Evolutionary conservation across 2,888 invertebrate species (phyloP).

Genomic region (Atrina japonica): DNA sequence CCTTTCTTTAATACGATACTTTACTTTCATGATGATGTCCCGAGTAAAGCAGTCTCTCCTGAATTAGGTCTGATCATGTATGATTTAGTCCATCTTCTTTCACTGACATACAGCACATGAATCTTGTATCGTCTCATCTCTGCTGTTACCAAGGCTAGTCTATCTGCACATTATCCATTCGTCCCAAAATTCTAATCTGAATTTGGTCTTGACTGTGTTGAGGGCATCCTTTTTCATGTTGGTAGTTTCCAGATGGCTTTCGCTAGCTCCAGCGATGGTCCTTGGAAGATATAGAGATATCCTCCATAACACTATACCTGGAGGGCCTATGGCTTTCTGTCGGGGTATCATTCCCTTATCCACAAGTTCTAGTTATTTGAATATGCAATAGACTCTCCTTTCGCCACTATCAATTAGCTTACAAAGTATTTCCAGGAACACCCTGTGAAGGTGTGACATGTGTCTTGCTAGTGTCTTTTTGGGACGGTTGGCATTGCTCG

Average conservation of each 20-base stretch:
- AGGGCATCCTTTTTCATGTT: constrained; percentile 6
- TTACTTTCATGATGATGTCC: too few species aligned
- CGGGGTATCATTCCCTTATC: constrained; percentile 11
- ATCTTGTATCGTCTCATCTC: constrained; percentile 39
- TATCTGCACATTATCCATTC: constrained; percentile 39
- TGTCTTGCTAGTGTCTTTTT: constrained; percentile 1
- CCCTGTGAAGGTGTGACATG: not conserved
- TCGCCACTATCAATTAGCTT: constrained; percentile 21
- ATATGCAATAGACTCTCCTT: constrained; percentile 3
- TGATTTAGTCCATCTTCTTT: constrained; percentile 33
- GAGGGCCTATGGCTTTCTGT: constrained; percentile 5
- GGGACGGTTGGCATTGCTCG: constrained; percentile 2
- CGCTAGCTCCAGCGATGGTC: not conserved
- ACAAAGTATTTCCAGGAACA: constrained; percentile 14
- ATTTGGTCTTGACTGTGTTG: constrained; percentile 19
- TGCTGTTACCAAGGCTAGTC: constrained; percentile 29
- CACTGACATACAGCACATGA: constrained; percentile 34
- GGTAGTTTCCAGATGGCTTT: constrained; percentile 11
- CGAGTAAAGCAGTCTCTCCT: too few species aligned
- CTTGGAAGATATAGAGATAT: constrained; percentile 6
- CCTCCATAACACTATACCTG: not conserved
- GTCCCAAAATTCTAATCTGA: constrained; percentile 42
- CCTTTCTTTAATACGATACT: too few species aligned
- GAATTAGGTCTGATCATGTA: constrained; percentile 9
- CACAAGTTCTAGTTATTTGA: constrained; percentile 9